These are phyloP conservation scores for Litoditis marina DNA, from an alignment of 2,888 invertebrate species.

Conservation along the genomic window DNA sequence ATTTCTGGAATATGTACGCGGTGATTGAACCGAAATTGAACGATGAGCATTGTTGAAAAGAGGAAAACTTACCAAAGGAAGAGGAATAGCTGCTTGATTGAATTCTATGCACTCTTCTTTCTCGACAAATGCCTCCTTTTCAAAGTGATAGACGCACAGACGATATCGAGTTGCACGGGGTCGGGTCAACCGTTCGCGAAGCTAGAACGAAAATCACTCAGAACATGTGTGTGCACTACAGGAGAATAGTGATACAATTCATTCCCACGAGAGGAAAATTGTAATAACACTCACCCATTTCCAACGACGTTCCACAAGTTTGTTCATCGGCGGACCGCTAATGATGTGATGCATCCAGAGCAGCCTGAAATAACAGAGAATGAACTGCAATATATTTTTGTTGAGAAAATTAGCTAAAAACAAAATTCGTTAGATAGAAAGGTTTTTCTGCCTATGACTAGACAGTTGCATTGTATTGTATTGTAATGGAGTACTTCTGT, in stretches of 20 bases:
- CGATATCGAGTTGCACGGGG: conserved; percentile 32
- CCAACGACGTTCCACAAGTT: conserved; percentile 8
- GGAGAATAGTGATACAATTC: not conserved
- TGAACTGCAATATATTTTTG: no score
- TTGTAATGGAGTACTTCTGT: no score
- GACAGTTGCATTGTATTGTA: no score
- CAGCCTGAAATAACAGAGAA: no score
- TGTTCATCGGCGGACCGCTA: conserved; percentile 5
- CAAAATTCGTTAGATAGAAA: no score
- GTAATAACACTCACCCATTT: conserved; percentile 5
- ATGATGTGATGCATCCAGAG: conserved; percentile 10
- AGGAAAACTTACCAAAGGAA: conserved; percentile 21
- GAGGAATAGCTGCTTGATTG: conserved; percentile 21
- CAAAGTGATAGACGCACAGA: conserved; percentile 38
- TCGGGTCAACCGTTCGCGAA: conserved; percentile 27
- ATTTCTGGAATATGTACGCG: no score
- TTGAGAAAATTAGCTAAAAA: no score
- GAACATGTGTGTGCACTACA: not conserved
- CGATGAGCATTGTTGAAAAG: no score
- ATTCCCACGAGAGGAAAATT: not conserved
- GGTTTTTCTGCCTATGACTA: no score
- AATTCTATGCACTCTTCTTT: conserved; percentile 23
- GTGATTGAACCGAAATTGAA: no score
- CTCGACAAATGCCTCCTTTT: conserved; percentile 19
- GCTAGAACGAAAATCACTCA: no score